A percentile compares a stretch with the other conserved stretches of the same genome.
Conservation (phyloP, 1,140 invertebrate species). For the Pseudomyrmex sp. region DNA sequence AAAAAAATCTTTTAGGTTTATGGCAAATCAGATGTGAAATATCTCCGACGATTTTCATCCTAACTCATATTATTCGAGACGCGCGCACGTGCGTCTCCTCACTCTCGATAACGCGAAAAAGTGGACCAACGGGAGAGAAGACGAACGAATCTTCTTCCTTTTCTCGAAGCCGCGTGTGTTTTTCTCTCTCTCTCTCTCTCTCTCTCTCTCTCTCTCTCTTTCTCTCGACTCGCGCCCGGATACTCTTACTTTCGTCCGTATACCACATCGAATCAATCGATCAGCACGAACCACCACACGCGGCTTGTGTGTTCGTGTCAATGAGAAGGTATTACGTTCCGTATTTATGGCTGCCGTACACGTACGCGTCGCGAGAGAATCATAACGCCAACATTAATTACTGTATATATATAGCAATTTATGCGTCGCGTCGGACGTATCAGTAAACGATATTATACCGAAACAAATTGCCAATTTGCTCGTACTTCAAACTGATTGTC, state of each 20-base stretch:
- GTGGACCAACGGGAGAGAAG: slow-evolving; percentile 30
- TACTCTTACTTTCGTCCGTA: slow-evolving; percentile 49
- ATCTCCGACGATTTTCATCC: not conserved
- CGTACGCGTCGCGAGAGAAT: not conserved
- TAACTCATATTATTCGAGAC: not conserved
- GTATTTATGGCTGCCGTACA: slow-evolving; percentile 29
- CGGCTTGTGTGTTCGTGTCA: not conserved
- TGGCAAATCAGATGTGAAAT: too few relatives aligned
- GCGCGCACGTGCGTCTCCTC: slow-evolving; percentile 6
- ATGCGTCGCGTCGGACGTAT: not conserved
- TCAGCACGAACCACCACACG: not conserved
- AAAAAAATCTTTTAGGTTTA: too few relatives aligned
- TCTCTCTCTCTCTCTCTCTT: not conserved
- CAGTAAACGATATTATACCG: not conserved
- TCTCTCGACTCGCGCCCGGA: slow-evolving; percentile 29
- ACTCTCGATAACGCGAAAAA: slow-evolving; percentile 53
- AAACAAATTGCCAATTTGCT: slow-evolving; percentile 33
- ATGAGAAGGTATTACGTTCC: slow-evolving; percentile 17
- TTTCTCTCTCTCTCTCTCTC: slow-evolving; percentile 10
- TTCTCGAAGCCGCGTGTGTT: slow-evolving; percentile 23
- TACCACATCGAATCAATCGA: slow-evolving; percentile 34
- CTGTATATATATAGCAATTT: not conserved
- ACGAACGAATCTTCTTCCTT: slow-evolving; percentile 6
- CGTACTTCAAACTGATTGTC: not conserved
- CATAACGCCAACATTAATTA: slow-evolving; percentile 17